Evolutionary conservation across 1,140 invertebrate genomes (phyloP), one percentile per base, ranked within the genome.

Genomic region (Aethina tumida): DNA sequence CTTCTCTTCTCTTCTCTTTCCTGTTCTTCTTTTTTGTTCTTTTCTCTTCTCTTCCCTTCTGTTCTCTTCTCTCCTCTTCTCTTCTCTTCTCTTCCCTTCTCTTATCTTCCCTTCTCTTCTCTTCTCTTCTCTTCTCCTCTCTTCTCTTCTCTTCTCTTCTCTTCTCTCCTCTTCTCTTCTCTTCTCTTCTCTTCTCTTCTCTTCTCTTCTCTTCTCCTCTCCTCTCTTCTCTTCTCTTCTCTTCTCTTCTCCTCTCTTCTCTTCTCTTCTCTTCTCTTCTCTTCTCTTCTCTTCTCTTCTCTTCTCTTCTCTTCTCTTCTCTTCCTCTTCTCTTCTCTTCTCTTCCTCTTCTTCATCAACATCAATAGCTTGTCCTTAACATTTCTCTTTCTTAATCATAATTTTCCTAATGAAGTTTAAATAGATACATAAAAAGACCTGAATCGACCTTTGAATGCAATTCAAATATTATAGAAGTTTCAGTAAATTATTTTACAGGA

Each of bases 201-300:
- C 30, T 41, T 39, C 35, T 51, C 14, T 15, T 36, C 43, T 28
- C 48, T 45, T 29, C 39, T 40, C 37, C 45, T 46, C 27, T 41
- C 48, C 5, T 44, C 24, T 27, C 47, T 46, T 24, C 50, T 36
- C 22, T 20, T 17, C 35, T 50, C 30, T 20, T 50, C 40, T 48
- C n/a, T n/a, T n/a, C n/a, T n/a, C n/a, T n/a, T n/a, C n/a, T n/a
- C n/a, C n/a, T n/a, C n/a, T n/a, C n/a, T n/a, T n/a, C n/a, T n/a
- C n/a, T n/a, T n/a, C n/a, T n/a, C n/a, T n/a, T n/a, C n/a, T 49
- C 43, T 39, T 41, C 36, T 35, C 49, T 43, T 35, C 33, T 31
- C n/a, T n/a, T n/a, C 50, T 41, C 43, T 38, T 32, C 21, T 40
- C 46, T 41, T 15, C 39, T 33, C 21, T 8, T 45, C 47, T 48